Base-by-base conservation (phyloP, 2,888 invertebrate genomes). In the Mesochorus sp. region DNA sequence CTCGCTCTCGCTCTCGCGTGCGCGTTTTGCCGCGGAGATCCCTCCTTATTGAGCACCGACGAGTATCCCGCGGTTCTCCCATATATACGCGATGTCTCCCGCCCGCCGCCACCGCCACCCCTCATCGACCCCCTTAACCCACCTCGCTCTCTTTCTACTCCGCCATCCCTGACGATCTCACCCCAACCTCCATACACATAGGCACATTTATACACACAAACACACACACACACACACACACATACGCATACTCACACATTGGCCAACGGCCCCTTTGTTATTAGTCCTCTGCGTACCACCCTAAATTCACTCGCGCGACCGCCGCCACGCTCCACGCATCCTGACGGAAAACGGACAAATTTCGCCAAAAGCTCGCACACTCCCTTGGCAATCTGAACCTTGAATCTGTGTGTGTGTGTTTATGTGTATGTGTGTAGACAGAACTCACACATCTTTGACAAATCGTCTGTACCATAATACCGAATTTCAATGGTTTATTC, bases 221-320 rank as follows among this genome's bases (percentile, higher is more conserved):
- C 51, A 42, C 10, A 34, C 31, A 44, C 53, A 73, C 24, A 28
- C 14, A 49, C 42, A 39, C 39, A 37, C 12, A 49, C 24, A 10
- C 8, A 21, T 42, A 26, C 19, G 19, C 19, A 71, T 39, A 44
- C 26, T 34, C 21, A 19, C 19, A 70, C 76, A 55, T 64, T 57
- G 67, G 55, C 67, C 68, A 62, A 64, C 74, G 59, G 71, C 86
- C 85, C 85, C 85, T 86, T 87, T 88, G 87, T 88, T 87, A 88
- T 88, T 88, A 87, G 86, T 85, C 85, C 85, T 76, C 80, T 82
- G 84, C 82, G 84, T 81, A 83, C 85, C 87, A 86, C 87, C 87
- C 88, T 87, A 88, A 88, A 88, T 88, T 88, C 86, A 85, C 86
- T 85, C 86, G 85, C 87, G 85, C 76, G 72, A 62, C 62, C 76